Base-by-base conservation (phyloP, 2,113 vertebrate genomes). In the Artemisiospiza belli region DNA sequence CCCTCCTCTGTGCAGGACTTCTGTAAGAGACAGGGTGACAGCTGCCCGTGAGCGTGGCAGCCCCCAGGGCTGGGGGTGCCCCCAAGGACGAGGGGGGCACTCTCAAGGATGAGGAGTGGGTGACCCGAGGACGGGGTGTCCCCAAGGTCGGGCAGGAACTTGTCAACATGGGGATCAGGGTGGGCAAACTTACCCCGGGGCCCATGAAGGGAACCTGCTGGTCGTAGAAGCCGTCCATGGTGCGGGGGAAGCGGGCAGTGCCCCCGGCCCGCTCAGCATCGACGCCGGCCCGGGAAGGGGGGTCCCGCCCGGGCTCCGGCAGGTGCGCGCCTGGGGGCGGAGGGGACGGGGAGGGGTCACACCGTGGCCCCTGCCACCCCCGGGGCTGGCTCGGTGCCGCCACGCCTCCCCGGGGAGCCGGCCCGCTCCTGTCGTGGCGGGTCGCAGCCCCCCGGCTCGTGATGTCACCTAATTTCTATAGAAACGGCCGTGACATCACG, bases 151-250 rank as follows among this genome's bases (percentile, higher is more conserved):
- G 54, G 25, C 41, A 47, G 7, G 10, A n/a, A 55, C 14, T 27
- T 16, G 30, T 13, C 49, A 10, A 7, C 35, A 43, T 18, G 27
- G 22, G 15, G 22, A 63, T 37, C 41, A 6, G 49, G 27, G 31
- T 18, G 51, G 20, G 22, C 62, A 82, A 89, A 98, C 99, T 99
- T 98, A 99, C 99, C 96, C 98, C 98, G 82, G 98, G 98, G 86
- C 98, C 98, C 98, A 99, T 98, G 96, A 99, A 99, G 88, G 99
- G 99, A 94, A 99, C 99, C 97, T 99, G 99, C 98, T 99, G 99
- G 96, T 99, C 99, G 81, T 99, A 99, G 98, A 99, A 99, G 95
- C 98, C 98, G 73, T 99, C 99, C 99, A 99, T 99, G 97, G 97
- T 98, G 97, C 95, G 96, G 96, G 94, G 73, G 70, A 94, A 35